Evolutionary conservation across 2,888 invertebrate species (phyloP), one percentile per base, ranked within the genome.

Genomic region (Macrophya annulata): DNA sequence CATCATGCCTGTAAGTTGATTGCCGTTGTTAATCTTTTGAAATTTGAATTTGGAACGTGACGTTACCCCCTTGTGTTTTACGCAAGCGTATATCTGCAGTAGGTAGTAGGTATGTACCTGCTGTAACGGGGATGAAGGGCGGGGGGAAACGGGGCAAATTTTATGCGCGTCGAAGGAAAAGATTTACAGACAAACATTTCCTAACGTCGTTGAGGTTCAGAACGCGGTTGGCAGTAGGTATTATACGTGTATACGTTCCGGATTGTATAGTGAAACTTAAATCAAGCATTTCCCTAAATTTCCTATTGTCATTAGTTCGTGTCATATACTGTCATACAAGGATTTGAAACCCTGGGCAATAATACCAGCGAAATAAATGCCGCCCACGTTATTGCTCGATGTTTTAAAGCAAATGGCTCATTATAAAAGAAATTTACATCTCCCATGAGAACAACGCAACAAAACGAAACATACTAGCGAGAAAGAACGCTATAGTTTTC

Each of bases 1-100:
- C 87, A 92, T 87, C 74, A 87, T 68, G 8, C 87, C 92, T 93
- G 88, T 43, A 92, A 91, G 55, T 83, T 83, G 45, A 83, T 83
- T 77, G 77, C 51, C 55, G 77, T 77, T 77, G 55, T 48, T 77
- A 77, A 77, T 55, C 25, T 77, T 77, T 77, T 77, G 31, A 17
- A 77, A 77, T 77, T 77, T 51, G 77, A 43, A 77, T 51, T 77
- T 77, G 31, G 55, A 77, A 77, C 77, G 77, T 77, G 77, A 77
- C 77, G 37, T 68, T 68, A 43, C 43, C 68, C 37, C 25, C 37
- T 37, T 37, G 4, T 68, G 31, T 68, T 68, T 68, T 68, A 68
- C 68, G 37, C 15, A 68, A 74, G 1, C 31, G 31, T 31, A 31
- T 15, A 12, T 68, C 68, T 37, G 17, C 12, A 45, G 45, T 72